Conservation (phyloP, 2,113 vertebrate species). For the Anarrhichthys ocellatus region DNA sequence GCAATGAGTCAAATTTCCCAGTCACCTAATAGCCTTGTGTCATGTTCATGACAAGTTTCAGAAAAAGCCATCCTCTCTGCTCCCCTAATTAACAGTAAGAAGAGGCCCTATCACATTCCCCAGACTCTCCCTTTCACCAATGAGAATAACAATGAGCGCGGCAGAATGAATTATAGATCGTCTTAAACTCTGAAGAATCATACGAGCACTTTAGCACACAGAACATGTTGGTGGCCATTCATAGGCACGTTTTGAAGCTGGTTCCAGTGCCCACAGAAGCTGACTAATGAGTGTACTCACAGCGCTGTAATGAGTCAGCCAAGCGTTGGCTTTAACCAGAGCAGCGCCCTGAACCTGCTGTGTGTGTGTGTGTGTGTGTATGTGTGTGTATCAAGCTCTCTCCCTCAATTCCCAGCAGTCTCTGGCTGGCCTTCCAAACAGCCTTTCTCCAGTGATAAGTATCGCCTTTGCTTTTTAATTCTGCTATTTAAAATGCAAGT, state of each 20-base stretch:
- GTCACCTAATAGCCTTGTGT: constrained; percentile 68
- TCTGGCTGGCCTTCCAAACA: constrained; percentile 40
- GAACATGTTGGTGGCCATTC: constrained; percentile 59
- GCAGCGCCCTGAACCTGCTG: constrained; percentile 37
- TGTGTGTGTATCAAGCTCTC: neutral
- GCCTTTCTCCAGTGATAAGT: constrained; percentile 31
- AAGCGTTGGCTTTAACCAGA: constrained; percentile 41
- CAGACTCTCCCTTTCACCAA: constrained; percentile 62
- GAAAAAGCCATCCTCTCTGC: constrained; percentile 56
- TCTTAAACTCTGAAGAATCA: constrained; percentile 61
- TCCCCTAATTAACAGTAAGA: constrained; percentile 71
- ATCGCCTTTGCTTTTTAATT: constrained; percentile 21
- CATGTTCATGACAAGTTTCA: constrained; percentile 54
- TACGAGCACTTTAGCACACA: constrained; percentile 64
- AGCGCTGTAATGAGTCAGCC: constrained; percentile 55
- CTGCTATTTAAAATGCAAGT: constrained; percentile 43
- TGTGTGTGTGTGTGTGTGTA: constrained; percentile 2
- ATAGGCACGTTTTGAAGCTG: constrained; percentile 45
- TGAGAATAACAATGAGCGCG: constrained; percentile 76
- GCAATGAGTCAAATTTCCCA: constrained; percentile 36
- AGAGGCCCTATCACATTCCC: constrained; percentile 56
- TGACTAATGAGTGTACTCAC: constrained; percentile 63
- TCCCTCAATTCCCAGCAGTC: constrained; percentile 28
- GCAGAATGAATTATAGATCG: constrained; percentile 76
- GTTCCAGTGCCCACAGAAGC: constrained; percentile 56